Percentiles rank a stretch among this genome's conserved stretches.
Evolutionary conservation across 1,140 invertebrate genomes (phyloP).

Genomic region (Apis laboriosa): DNA sequence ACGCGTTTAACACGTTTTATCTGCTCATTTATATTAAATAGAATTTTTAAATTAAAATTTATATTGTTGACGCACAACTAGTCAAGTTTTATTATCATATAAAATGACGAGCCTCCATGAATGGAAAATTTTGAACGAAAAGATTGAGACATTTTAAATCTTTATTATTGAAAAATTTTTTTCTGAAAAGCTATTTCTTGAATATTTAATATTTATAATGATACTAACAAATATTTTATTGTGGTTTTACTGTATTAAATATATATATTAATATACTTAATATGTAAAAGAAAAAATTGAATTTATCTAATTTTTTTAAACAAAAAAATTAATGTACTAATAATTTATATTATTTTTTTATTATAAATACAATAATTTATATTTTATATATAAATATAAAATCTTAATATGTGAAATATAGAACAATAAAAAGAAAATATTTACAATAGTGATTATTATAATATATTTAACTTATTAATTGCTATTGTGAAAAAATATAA

Average conservation of each 20-base stretch:
- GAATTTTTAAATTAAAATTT: background rate
- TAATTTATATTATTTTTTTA: background rate
- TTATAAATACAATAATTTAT: background rate
- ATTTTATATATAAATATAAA: constrained; percentile 5
- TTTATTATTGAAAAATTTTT: background rate
- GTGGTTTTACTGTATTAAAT: background rate
- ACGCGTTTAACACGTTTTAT: background rate
- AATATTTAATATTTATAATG: background rate
- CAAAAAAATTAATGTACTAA: background rate
- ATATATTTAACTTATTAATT: constrained; percentile 18
- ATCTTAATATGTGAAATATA: background rate
- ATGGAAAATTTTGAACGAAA: constrained; percentile 14
- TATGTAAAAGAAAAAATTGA: background rate
- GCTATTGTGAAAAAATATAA: background rate
- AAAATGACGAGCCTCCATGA: background rate
- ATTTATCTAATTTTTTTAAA: background rate
- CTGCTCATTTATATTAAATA: constrained; percentile 12
- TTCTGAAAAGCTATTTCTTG: background rate
- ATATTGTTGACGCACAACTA: background rate
- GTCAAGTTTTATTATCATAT: constrained; percentile 8
- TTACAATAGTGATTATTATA: background rate
- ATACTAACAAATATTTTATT: background rate
- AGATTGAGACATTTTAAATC: background rate
- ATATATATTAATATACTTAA: background rate
- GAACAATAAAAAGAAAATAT: background rate